Evolutionary conservation across 2,797 vertebrate species (phyloP).

Genomic region (Mionectes olivaceus): DNA sequence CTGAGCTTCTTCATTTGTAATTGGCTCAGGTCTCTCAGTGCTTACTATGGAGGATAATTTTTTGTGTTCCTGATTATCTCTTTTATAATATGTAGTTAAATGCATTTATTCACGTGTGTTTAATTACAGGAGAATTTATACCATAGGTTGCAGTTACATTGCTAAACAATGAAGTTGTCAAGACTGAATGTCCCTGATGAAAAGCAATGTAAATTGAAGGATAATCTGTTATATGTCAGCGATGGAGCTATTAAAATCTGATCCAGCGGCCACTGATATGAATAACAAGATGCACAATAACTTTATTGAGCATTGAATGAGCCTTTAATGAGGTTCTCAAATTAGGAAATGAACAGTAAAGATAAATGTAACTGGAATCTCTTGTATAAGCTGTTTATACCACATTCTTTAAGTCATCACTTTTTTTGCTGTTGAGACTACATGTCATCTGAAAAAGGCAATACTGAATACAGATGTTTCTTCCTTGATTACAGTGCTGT

Average conservation of each 20-base stretch:
- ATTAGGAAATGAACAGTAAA: constrained; percentile 39
- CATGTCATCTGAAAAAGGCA: constrained; percentile 15
- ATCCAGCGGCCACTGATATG: not conserved
- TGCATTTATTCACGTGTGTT: not conserved
- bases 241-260: not conserved
- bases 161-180: not conserved
- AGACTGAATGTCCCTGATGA: constrained; percentile 18
- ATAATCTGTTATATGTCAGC: not conserved
- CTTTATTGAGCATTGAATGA: constrained; percentile 7
- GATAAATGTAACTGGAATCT: constrained; percentile 50
- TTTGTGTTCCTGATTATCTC: not conserved
- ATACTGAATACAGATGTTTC: constrained; percentile 7
- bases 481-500: constrained; percentile 20
- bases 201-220: constrained; percentile 4
- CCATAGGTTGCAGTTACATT: not conserved
- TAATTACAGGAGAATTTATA: not conserved
- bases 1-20: not conserved
- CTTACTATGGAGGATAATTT: not conserved
- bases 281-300: not conserved
- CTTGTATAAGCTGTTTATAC: constrained; percentile 67
- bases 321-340: not conserved
- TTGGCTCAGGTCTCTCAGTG: not conserved
- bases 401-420: constrained; percentile 50
- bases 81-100: not conserved
- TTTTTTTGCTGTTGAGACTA: constrained; percentile 29